Base-by-base conservation (phyloP, 2,888 invertebrate species). In the Agelastica alni region DNA sequence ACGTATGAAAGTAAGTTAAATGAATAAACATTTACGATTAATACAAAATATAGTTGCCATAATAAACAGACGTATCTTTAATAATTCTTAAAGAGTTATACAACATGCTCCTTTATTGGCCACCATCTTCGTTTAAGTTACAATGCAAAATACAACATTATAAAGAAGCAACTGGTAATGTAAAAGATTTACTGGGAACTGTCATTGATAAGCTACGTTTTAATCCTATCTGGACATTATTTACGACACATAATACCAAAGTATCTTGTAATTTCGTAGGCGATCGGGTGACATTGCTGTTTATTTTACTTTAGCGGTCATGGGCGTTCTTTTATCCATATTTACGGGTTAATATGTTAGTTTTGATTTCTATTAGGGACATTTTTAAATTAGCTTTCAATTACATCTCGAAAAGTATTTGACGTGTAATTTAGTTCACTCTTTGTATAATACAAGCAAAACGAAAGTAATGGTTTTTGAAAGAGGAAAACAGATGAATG, bases 201-300 rank as follows among this genome's bases (percentile, higher is more conserved):
- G 56, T 57, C 56, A 51, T 44, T 46, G 56, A 57, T 49, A 59
- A 59, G 54, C 44, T 46, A 59, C 54, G 52, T 54, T 51, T 54
- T 52, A 45, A 48, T 52, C 54, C 43, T 39, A 39, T 51, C 48
- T 48, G 20, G 52, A 37, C 52, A 47, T 45, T 55, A 44, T 46
- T 42, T 48, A 42, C 39, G 47, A 47, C 32, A 26, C 34, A 36
- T 52, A 58, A 56, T 52, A 46, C 55, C 45, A 37, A 44, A 47
- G 39, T 43, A 59, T 56, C 51, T 53, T 43, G 59, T 56, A 56
- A 59, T 59, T 42, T 56, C 46, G 59, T 59, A 48, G 59, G 56
- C 56, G 56, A 52, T 17, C 16, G 37, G 32, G 39, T 43, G 57
- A 53, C 47, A 51, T 31, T 51, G 44, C 16, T 37, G 49, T 42